These are phyloP conservation scores for Tinea semifulvella DNA, from an alignment of 2,888 invertebrate genomes.

Conservation along the genomic window DNA sequence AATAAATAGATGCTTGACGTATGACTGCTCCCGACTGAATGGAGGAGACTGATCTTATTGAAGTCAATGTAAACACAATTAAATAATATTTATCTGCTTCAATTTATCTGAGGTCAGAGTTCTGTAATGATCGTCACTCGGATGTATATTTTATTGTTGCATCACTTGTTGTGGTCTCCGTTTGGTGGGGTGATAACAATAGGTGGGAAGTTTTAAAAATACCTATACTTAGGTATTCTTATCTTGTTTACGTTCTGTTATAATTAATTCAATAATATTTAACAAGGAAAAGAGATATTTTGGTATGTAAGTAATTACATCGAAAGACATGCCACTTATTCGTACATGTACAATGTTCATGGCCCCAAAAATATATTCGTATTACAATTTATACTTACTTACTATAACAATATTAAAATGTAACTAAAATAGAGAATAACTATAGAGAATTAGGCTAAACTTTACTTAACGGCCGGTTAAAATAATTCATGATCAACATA, in stretches of 20 bases:
- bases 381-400: too few relatives aligned
- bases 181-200: constrained; percentile 5
- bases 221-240: not conserved
- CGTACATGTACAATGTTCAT: too few relatives aligned
- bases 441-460: too few relatives aligned
- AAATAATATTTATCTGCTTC: not conserved
- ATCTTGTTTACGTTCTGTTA: constrained; percentile 1
- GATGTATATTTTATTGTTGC: constrained; percentile 4
- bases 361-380: too few relatives aligned
- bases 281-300: too few relatives aligned
- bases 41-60: constrained; percentile 20
- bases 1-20: constrained; percentile 31
- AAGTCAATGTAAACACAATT: constrained; percentile 9
- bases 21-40: constrained; percentile 31
- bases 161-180: constrained; percentile 7
- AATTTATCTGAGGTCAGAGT: constrained; percentile 12
- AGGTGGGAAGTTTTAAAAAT: constrained; percentile 8
- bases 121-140: constrained; percentile 3
- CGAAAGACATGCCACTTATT: too few relatives aligned
- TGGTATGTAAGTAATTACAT: too few relatives aligned
- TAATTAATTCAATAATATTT: too few relatives aligned
- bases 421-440: too few relatives aligned
- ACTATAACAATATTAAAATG: too few relatives aligned
- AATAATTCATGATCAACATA: too few relatives aligned
- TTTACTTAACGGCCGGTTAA: too few relatives aligned